Percentiles rank a stretch among this genome's conserved stretches.
These are phyloP conservation scores for Euschistus heros DNA, from an alignment of 1,140 invertebrate species.

Conservation along the genomic window DNA sequence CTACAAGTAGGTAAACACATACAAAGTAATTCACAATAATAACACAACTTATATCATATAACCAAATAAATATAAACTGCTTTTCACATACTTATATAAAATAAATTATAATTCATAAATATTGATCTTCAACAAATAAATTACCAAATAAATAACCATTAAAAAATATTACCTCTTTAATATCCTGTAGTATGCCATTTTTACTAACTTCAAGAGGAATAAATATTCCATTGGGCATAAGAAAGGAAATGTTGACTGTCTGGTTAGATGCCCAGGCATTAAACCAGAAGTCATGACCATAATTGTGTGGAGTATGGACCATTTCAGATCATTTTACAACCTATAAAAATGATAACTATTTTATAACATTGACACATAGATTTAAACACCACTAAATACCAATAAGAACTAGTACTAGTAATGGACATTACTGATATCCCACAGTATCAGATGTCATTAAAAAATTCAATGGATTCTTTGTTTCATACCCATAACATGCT, in stretches of 20 bases:
- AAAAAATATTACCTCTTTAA: conserved; percentile 62
- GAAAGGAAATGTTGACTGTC: conserved; percentile 57
- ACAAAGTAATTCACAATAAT: no score
- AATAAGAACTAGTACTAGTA: not conserved
- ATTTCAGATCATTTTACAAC: conserved; percentile 33
- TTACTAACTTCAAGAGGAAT: conserved; percentile 56
- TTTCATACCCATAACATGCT: not conserved
- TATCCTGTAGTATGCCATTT: conserved; percentile 63
- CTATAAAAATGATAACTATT: not conserved
- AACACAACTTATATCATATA: no score
- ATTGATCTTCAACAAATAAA: conserved; percentile 16
- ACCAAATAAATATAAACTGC: no score
- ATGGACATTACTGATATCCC: not conserved
- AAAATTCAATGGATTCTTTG: not conserved
- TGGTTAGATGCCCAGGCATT: conserved; percentile 38
- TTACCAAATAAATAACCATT: not conserved
- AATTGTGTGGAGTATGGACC: conserved; percentile 51
- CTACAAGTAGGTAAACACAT: no score
- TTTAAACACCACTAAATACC: not conserved
- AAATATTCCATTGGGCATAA: conserved; percentile 75
- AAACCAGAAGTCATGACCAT: conserved; percentile 52
- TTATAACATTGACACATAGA: not conserved
- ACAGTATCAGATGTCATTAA: not conserved
- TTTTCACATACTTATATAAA: not conserved
- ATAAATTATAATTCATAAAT: not conserved